Conservation (phyloP, 2,888 invertebrate genomes). For the Nemotelus nigrinus region DNA sequence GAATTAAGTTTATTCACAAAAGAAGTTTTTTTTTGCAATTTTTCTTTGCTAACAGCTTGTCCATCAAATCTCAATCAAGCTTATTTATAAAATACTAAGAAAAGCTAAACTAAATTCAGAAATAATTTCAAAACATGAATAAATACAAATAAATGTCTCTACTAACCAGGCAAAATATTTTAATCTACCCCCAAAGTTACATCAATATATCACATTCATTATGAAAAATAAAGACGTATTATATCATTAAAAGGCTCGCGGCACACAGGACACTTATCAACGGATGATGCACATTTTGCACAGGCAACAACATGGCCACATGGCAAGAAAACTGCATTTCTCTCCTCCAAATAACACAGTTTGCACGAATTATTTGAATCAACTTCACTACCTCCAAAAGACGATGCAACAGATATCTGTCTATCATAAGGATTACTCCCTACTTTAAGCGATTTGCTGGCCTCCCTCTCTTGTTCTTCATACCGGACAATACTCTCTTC, state of each 20-base stretch:
- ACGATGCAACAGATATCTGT: slow-evolving; percentile 32
- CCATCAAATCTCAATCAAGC: no score
- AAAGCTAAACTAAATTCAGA: no score
- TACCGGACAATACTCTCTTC: slow-evolving; percentile 8
- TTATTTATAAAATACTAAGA: no score
- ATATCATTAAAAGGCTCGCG: slow-evolving; percentile 38
- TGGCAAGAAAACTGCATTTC: slow-evolving; percentile 86
- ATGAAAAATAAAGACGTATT: slow-evolving; percentile 51
- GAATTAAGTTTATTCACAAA: no score
- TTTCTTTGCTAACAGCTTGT: no score
- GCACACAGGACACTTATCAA: slow-evolving; percentile 76
- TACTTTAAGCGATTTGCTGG: slow-evolving; percentile 49
- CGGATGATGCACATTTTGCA: slow-evolving; percentile 82
- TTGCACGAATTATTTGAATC: slow-evolving; percentile 73
- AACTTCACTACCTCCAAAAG: slow-evolving; percentile 10
- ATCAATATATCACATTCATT: slow-evolving; percentile 4
- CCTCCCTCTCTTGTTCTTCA: not conserved
- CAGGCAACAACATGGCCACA: slow-evolving; percentile 92
- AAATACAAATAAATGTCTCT: no score
- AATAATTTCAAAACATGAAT: no score
- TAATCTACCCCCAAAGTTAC: not conserved
- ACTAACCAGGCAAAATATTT: no score
- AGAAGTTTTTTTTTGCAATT: no score
- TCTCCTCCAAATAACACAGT: slow-evolving; percentile 85
- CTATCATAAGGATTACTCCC: slow-evolving; percentile 60